Evolutionary conservation across 2,888 invertebrate species (phyloP).

Genomic region (Mellilla xanthometata): DNA sequence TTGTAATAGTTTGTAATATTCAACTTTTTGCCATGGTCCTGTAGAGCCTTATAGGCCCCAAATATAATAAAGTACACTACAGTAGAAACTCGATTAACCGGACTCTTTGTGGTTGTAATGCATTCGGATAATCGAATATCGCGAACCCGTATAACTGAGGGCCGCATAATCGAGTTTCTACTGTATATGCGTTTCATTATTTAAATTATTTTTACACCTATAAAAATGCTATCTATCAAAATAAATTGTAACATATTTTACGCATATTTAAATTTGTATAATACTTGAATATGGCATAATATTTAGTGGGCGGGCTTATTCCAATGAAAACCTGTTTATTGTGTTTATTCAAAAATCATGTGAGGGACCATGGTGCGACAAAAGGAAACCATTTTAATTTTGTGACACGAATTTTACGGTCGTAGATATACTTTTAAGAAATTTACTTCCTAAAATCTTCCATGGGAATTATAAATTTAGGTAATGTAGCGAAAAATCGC

Average conservation of each 20-base stretch:
- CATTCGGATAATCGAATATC: no score
- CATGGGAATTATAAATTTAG: conserved; percentile 18
- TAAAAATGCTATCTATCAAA: no score
- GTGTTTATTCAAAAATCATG: conserved; percentile 17
- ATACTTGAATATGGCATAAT: neutral
- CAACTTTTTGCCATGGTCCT: conserved; percentile 12
- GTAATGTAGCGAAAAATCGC: conserved; percentile 6
- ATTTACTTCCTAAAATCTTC: conserved; percentile 26
- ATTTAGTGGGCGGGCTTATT: conserved; percentile 27
- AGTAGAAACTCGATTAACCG: no score
- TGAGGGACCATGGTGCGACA: conserved; percentile 29
- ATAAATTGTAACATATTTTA: no score
- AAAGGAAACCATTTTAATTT: conserved; percentile 18
- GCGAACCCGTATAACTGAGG: no score
- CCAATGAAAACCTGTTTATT: conserved; percentile 22
- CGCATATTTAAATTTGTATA: no score
- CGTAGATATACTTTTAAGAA: conserved; percentile 16
- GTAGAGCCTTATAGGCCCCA: no score
- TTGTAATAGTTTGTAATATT: neutral
- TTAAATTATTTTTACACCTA: no score
- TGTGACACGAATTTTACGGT: conserved; percentile 20
- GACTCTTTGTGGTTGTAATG: no score
- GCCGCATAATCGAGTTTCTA: no score
- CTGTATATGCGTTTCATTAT: no score
- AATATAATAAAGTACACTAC: no score